These are phyloP conservation scores for Ceratothoa steindachneri DNA, from an alignment of 2,888 invertebrate genomes.

Conservation along the genomic window DNA sequence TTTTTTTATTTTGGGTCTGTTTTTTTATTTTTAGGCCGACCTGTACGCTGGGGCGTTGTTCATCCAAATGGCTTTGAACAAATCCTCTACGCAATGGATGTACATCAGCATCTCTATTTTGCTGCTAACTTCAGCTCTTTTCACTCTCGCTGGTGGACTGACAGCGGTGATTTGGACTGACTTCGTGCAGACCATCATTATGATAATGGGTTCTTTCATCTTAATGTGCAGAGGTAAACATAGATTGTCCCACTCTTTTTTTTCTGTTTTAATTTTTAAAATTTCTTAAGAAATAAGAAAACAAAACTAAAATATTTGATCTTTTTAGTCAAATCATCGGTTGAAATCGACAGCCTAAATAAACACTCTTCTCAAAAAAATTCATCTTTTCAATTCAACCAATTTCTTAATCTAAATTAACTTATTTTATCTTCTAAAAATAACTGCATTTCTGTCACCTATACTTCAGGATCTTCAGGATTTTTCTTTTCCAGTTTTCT, in stretches of 20 bases:
- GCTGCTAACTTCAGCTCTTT: slow-evolving; percentile 56
- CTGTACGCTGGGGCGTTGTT: slow-evolving; percentile 59
- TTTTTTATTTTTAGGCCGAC: no score
- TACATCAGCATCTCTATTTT: slow-evolving; percentile 56
- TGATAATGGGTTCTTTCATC: slow-evolving; percentile 57
- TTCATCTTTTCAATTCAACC: no score
- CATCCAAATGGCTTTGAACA: slow-evolving; percentile 56
- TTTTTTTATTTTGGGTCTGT: no score
- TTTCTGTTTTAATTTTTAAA: not conserved
- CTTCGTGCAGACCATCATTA: slow-evolving; percentile 57
- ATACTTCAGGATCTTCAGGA: no score
- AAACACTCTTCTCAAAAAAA: no score
- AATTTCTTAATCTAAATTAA: no score
- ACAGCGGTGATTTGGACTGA: slow-evolving; percentile 60
- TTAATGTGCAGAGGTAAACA: slow-evolving; percentile 55
- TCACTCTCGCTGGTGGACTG: slow-evolving; percentile 58
- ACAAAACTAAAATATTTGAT: not conserved
- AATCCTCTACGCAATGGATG: slow-evolving; percentile 49
- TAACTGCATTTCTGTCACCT: no score
- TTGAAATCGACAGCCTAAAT: no score
- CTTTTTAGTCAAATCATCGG: no score
- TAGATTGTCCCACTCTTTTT: not conserved
- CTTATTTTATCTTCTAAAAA: no score
- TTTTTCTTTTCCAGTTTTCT: slow-evolving; percentile 50
- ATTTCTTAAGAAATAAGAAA: not conserved